phyloP scores from a whole-genome alignment of 53 echinoderm and acorn worm species.

The Holothuria scabra region DNA sequence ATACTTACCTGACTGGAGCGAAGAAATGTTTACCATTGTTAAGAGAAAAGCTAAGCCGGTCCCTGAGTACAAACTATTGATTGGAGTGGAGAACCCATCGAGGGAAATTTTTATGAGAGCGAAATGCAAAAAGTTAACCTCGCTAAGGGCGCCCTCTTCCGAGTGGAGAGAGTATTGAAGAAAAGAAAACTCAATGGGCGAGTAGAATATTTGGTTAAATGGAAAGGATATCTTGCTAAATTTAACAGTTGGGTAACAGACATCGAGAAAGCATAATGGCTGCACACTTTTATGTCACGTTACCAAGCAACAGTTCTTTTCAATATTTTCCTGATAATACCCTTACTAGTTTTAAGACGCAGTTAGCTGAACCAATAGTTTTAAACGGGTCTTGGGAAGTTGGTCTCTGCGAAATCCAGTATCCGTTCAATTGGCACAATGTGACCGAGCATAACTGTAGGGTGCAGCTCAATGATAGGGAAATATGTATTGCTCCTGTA shows the following conservation, averaged over 20 bases:
- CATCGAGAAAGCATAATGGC: too few species aligned
- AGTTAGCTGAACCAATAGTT: constrained; percentile 53
- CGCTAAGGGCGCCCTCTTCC: constrained; percentile 7
- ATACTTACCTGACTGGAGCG: constrained; percentile 44
- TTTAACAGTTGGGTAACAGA: neutral
- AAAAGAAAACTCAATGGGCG: neutral
- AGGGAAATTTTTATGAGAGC: constrained; percentile 40
- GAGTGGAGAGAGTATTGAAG: neutral
- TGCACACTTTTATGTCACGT: too few species aligned
- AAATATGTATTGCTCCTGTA: too few species aligned
- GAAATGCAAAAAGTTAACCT: constrained; percentile 54
- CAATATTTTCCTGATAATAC: constrained; percentile 70
- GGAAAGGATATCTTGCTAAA: constrained; percentile 27
- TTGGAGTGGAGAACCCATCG: neutral
- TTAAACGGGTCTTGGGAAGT: neutral
- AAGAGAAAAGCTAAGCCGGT: neutral
- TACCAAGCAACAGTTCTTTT: too few species aligned
- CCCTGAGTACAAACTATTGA: constrained; percentile 17
- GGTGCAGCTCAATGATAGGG: too few species aligned
- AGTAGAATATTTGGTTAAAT: neutral
- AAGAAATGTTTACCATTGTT: constrained; percentile 47
- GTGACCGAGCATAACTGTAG: too few species aligned
- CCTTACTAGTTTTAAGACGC: constrained; percentile 48
- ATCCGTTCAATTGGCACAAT: too few species aligned
- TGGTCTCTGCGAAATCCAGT: too few species aligned